Evolutionary conservation across 2,797 vertebrate species (phyloP), one percentile per base, ranked within the genome.

Genomic region (Ataeniobius toweri): DNA sequence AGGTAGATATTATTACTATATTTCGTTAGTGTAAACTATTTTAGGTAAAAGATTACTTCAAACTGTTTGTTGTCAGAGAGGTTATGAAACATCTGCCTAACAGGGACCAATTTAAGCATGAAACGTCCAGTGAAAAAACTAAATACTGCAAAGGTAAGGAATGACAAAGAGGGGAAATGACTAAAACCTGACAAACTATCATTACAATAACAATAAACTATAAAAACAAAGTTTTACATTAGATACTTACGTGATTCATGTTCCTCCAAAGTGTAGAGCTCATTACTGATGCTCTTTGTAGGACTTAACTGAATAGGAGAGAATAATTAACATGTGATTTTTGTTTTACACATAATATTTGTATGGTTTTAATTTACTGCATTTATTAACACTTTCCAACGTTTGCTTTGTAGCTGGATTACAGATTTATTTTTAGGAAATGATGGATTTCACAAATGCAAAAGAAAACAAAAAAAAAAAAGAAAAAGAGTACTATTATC

Each of bases 171-270:
- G 14, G 28, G 50, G 59, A 63, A 36, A 36, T 63, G 6, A 63
- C 28, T 28, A 36, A 16, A 63, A 63, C 2, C 16, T 13, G 44
- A 74, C 9, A 10, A 65, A 31, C 68, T 72, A 55, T 65, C 14
- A 41, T 44, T 71, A 18, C 46, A 51, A 3, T 71, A 59, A 4
- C 39, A 73, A 70, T 24, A 67, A 26, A 82, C 7, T 69, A 14
- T 80, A n/a, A 10, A 39, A 63, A 61, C 51, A 73, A 0, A 71
- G 28, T 24, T 67, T 67, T 24, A 41, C 63, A n/a, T 41, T 7
- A 83, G 69, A 95, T 71, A 96, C 98, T 96, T 95, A 99, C 98
- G 96, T 78, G 98, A 97, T 87, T 97, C 95, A 85, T 98, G 97
- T 85, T 98, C 95, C 0, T 94, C 94, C 86, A 99, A 84, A 41